Evolutionary conservation across 2,797 vertebrate genomes (phyloP), one percentile per base, ranked within the genome.

Genomic region (Halcyon chelicuti): DNA sequence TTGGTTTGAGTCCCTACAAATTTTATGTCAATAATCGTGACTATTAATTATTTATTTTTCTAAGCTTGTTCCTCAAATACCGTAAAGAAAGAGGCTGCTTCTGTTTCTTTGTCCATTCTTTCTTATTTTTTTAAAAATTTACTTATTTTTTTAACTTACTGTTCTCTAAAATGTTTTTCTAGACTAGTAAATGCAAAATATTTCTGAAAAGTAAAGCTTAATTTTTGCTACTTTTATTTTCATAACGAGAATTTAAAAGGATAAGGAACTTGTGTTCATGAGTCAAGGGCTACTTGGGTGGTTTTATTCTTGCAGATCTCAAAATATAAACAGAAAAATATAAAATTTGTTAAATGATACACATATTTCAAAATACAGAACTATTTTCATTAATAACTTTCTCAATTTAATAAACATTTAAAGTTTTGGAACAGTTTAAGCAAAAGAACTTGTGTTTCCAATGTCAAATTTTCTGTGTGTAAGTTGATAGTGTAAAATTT

Each of bases 351-450:
- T 84, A 93, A 78, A 85, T 73, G 60, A 46, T 92, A 78, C 9
- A 52, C 25, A 9, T 86, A 86, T 95, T 84, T 94, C 26, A 73
- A 78, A 88, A 63, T 55, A 55, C 9, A 47, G 54, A 70, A 63
- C 33, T 94, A 77, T 96, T 96, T 96, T 95, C 63, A 91, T 96
- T 95, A 94, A 94, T 86, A 91, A 96, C 84, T 92, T 77, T 94
- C 77, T 79, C n/a, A 79, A 73, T 87, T 96, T 86, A 86, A 75
- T 49, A 93, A 93, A 72, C 76, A 75, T 77, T 91, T 62, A 66
- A 71, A 40, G 31, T 81, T 95, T 94, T 46, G 23, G 26, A 94
- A 61, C 35, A 47, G 44, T 75, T 65, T 86, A 42, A 79, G 75
- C 61, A 88, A 81, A 91, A 86, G 33, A 67, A 71, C 40, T 87